Evolutionary conservation across 2,888 invertebrate genomes (phyloP), one percentile per base, ranked within the genome.

Genomic region (Limnephilus rhombicus): DNA sequence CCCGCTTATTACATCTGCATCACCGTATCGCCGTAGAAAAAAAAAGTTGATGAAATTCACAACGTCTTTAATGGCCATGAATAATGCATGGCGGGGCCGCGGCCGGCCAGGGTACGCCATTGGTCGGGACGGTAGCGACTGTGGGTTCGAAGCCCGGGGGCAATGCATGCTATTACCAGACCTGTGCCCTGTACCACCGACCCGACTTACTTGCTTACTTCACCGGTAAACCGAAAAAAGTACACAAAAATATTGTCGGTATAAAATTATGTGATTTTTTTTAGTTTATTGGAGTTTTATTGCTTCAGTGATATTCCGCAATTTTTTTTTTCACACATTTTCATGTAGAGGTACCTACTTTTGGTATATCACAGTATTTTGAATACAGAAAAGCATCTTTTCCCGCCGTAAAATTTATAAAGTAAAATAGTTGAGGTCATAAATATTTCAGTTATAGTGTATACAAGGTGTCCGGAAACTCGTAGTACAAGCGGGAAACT

Each of bases 121-220:
- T 82, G 82, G 82, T 82, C 82, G 82, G 82, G 82, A 82, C 82
- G 34, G 82, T 82, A 82, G 82, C 82, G 82, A 34, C 34, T 41
- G 24, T 24, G n/a, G 85, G 85, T n/a, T 85, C 41, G 85, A 85
- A 85, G 34, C 85, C 85, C 85, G n/a, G 37, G 45, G 41, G 85
- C 37, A 24, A 85, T 1, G 85, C 41, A 37, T 85, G 18, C n/a
- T 85, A 85, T 85, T 41, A 34, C 15, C 12, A n/a, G 41, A 34
- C 15, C 12, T 41, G 41, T 34, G 24, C 37, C 37, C 24, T 13
- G 81, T 81, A 85, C 85, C 85, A 37, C 34, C 41, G n/a, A 37
- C 12, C 85, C 45, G n/a, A 3, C 18, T 85, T n/a, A 34, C 24
- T 85, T 85, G 18, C 4, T 18, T 53, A 68, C 68, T 68, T 68